Evolutionary conservation across 2,113 vertebrate genomes (phyloP).

Genomic region (Corapipo altera): DNA sequence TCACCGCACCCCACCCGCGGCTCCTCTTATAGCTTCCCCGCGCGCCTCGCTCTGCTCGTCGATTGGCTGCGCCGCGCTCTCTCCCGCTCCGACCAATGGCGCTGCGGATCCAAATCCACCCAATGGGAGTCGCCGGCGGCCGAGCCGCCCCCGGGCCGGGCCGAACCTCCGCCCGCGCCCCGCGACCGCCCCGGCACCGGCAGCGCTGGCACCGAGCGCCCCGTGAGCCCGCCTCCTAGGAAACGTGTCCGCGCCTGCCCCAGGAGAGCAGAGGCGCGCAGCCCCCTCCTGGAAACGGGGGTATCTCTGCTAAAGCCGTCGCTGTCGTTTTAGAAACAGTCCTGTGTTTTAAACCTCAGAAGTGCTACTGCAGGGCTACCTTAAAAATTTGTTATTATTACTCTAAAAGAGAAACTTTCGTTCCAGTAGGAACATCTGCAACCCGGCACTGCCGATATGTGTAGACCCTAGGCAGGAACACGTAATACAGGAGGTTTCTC

Average conservation of each 20-base stretch:
- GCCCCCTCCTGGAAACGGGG: rapidly evolving
- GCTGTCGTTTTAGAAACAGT: rapidly evolving
- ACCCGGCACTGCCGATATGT: rapidly evolving
- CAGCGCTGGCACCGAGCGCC: too few relatives aligned
- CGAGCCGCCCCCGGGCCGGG: background rate
- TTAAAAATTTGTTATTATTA: background rate
- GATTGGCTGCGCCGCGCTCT: background rate
- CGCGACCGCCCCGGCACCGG: background rate
- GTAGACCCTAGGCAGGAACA: background rate
- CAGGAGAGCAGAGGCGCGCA: rapidly evolving
- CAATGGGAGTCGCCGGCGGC: background rate
- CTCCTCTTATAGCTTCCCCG: background rate
- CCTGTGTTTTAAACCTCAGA: background rate
- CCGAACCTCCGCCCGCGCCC: too few relatives aligned
- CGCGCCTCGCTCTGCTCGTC: too few relatives aligned
- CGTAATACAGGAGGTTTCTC: rapidly evolving
- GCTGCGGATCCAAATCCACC: constrained; percentile 34
- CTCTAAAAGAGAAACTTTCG: background rate
- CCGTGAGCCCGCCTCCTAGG: rapidly evolving
- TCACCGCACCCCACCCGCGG: rapidly evolving
- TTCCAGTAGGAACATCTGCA: background rate
- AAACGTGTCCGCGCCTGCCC: background rate
- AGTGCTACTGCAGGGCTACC: too few relatives aligned
- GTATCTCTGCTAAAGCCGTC: rapidly evolving
- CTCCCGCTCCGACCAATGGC: background rate